Conservation (phyloP, 2,888 invertebrate species). For the Tolmerus cingulatus region DNA sequence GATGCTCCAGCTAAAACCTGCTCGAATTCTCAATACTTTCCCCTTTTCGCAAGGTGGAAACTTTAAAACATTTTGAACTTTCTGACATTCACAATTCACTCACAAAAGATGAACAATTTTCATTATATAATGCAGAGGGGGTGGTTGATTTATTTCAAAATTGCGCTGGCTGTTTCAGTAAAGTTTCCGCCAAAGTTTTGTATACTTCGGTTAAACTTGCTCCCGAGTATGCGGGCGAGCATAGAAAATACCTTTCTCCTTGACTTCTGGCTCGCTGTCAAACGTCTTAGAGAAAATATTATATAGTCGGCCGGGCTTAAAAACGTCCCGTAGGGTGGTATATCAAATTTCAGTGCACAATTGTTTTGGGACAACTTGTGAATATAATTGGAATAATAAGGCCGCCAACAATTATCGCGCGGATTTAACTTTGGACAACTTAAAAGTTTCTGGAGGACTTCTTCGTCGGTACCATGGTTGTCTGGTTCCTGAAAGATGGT, state of each 20-base stretch:
- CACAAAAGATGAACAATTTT: conserved; percentile 41
- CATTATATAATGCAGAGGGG: background rate
- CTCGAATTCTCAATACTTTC: conserved; percentile 4
- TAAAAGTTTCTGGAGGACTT: background rate
- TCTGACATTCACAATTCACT: conserved; percentile 40
- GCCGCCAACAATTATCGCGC: background rate
- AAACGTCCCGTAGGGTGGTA: background rate
- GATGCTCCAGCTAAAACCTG: background rate
- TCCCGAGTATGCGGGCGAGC: background rate
- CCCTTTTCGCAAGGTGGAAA: conserved; percentile 12
- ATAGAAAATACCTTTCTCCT: background rate
- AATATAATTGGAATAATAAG: background rate
- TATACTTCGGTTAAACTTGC: conserved; percentile 27
- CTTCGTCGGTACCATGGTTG: background rate
- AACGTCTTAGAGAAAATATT: background rate
- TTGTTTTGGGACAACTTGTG: background rate
- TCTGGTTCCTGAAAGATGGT: background rate
- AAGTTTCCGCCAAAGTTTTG: conserved; percentile 16
- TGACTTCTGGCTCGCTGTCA: background rate
- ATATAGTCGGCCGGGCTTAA: background rate
- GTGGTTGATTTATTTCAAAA: conserved; percentile 35
- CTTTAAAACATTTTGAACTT: conserved; percentile 38
- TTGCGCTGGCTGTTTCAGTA: conserved; percentile 3
- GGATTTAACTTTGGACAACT: background rate
- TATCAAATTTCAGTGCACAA: background rate